Evolutionary conservation across 2,797 vertebrate genomes (phyloP).

Genomic region (Discoglossus pictus): DNA sequence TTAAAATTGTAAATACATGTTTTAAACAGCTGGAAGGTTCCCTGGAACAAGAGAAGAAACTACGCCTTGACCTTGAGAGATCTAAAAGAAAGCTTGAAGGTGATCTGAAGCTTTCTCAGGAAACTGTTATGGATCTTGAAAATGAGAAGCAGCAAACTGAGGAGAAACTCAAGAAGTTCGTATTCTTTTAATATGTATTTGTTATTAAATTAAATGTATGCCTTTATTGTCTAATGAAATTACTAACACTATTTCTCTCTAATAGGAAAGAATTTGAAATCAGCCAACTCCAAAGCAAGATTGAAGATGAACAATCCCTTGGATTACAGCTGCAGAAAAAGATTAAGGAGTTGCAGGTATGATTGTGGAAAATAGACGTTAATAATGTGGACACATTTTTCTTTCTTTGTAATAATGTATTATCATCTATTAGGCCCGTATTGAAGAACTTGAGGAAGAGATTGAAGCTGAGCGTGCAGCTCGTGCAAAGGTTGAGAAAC

Average conservation of each 20-base stretch:
- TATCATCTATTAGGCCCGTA: slow-evolving; percentile 72
- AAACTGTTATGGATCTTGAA: slow-evolving; percentile 71
- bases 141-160: slow-evolving; percentile 71
- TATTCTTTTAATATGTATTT: neutral
- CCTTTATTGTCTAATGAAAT: neutral
- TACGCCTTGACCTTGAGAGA: slow-evolving; percentile 70
- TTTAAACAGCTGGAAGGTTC: slow-evolving; percentile 66
- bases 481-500: slow-evolving; percentile 83
- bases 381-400: too few species aligned
- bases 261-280: slow-evolving; percentile 85
- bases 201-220: neutral
- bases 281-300: slow-evolving; percentile 78
- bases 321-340: slow-evolving; percentile 84
- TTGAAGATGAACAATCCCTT: slow-evolving; percentile 80
- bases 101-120: slow-evolving; percentile 77
- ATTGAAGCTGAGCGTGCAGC: slow-evolving; percentile 78
- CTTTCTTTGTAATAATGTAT: neutral
- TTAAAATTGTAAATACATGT: too few species aligned
- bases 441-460: slow-evolving; percentile 88
- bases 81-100: slow-evolving; percentile 79
- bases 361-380: neutral
- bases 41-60: slow-evolving; percentile 72
- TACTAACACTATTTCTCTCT: slow-evolving; percentile 17
- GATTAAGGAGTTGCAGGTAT: slow-evolving; percentile 86
- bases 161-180: slow-evolving; percentile 72